Conservation (phyloP, 2,797 vertebrate genomes). For the Delichon dasypus region DNA sequence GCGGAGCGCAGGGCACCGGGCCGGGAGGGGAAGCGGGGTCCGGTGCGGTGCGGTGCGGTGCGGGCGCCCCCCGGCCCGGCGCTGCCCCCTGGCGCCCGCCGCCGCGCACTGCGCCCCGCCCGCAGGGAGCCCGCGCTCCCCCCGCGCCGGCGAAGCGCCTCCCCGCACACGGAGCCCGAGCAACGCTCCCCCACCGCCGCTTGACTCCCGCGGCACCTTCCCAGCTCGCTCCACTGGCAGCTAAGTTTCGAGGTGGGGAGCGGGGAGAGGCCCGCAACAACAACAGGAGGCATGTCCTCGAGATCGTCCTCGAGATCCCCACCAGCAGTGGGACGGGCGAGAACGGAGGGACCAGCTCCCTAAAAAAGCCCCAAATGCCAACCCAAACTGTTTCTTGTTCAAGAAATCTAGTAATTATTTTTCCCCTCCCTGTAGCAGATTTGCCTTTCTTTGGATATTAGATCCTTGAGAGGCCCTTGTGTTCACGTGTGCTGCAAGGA, state of each 20-base stretch:
- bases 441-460: conserved; percentile 64
- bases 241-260: background rate
- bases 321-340: background rate
- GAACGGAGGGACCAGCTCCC: background rate
- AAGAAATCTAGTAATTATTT: conserved; percentile 66
- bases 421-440: background rate
- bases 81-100: background rate
- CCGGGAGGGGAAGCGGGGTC: background rate
- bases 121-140: too few species aligned
- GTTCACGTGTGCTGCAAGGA: conserved; percentile 5
- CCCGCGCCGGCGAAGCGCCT: background rate
- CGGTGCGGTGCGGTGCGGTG: too few species aligned
- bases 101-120: background rate
- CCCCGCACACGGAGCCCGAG: background rate
- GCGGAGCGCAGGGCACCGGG: too few species aligned
- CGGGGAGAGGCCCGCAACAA: background rate
- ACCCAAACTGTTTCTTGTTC: conserved; percentile 52
- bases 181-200: background rate
- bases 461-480: conserved; percentile 36
- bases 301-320: background rate
- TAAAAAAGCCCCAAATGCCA: background rate
- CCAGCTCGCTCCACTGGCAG: background rate
- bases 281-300: too few species aligned
- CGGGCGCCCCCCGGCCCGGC: background rate
- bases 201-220: background rate